These are phyloP conservation scores for Gephyroberyx darwinii DNA, from an alignment of 2,797 vertebrate species.

Conservation along the genomic window DNA sequence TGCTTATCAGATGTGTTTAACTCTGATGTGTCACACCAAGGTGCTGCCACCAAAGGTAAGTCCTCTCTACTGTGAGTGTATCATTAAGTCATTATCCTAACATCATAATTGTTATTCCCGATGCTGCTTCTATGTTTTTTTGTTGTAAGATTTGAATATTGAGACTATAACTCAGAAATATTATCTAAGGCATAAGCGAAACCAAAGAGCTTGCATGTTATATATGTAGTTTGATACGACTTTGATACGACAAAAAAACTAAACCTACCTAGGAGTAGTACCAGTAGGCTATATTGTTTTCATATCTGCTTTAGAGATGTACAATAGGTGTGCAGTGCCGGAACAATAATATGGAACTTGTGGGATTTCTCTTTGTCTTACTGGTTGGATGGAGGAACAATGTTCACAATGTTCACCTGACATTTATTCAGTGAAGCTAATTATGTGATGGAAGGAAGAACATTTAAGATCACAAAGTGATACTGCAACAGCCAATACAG, in stretches of 20 bases:
- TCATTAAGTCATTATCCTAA: not conserved
- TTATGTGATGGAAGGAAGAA: slow-evolving; percentile 15
- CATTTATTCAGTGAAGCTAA: not conserved
- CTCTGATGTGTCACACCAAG: not conserved
- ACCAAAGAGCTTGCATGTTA: too few species aligned
- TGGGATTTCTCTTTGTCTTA: not conserved
- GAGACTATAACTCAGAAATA: too few species aligned
- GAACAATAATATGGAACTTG: not conserved
- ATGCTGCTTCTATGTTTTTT: too few species aligned
- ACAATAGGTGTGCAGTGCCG: not conserved
- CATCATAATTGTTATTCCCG: too few species aligned
- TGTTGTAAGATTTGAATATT: too few species aligned
- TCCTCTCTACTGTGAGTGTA: not conserved
- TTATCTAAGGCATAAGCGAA: too few species aligned
- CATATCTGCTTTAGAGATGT: not conserved
- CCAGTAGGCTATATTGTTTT: not conserved
- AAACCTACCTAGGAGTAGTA: too few species aligned
- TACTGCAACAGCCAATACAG: not conserved
- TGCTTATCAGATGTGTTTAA: not conserved
- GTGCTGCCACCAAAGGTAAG: slow-evolving; percentile 52
- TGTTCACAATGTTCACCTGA: not conserved
- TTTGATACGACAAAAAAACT: too few species aligned
- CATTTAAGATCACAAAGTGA: not conserved
- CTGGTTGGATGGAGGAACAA: slow-evolving; percentile 2
- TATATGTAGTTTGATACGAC: too few species aligned